A percentile compares a stretch with the other conserved stretches of the same genome.
Evolutionary conservation across 2,113 vertebrate species (phyloP).

Genomic region (Salvelinus fontinalis): DNA sequence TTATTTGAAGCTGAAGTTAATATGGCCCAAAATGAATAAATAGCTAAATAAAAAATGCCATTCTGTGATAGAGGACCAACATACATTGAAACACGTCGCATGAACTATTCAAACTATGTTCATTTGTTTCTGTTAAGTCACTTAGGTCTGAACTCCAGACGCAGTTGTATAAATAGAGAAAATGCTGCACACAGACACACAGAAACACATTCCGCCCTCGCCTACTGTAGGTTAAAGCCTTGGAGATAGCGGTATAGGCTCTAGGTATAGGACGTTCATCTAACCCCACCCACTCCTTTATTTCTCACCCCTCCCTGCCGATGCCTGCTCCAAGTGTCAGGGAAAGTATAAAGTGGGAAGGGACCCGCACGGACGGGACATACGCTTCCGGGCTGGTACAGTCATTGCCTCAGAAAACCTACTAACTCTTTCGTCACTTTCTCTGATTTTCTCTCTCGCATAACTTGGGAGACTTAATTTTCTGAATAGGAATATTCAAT

Average conservation of each 20-base stretch:
- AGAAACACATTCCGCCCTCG: no score
- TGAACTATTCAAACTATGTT: constrained; percentile 3
- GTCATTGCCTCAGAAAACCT: constrained; percentile 10
- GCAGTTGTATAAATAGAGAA: background rate
- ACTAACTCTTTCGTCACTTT: background rate
- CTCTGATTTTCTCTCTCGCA: no score
- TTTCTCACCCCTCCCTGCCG: constrained; percentile 32
- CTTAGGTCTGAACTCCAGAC: background rate
- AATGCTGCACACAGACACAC: background rate
- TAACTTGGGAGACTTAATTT: background rate
- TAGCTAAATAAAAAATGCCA: no score
- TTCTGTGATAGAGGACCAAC: no score
- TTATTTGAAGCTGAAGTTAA: no score
- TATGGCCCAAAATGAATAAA: background rate
- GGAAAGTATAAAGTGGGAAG: constrained; percentile 70
- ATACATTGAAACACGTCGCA: no score
- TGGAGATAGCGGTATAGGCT: no score
- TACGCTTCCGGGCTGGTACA: constrained; percentile 51
- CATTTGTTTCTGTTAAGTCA: constrained; percentile 3
- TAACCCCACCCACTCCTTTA: constrained; percentile 25
- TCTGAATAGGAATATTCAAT: background rate
- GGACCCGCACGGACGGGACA: constrained; percentile 61
- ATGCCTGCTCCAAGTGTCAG: constrained; percentile 60
- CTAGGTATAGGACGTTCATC: constrained; percentile 7
- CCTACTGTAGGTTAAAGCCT: no score